Evolutionary conservation across 2,888 invertebrate genomes (phyloP).

Genomic region (Drosophila merina): DNA sequence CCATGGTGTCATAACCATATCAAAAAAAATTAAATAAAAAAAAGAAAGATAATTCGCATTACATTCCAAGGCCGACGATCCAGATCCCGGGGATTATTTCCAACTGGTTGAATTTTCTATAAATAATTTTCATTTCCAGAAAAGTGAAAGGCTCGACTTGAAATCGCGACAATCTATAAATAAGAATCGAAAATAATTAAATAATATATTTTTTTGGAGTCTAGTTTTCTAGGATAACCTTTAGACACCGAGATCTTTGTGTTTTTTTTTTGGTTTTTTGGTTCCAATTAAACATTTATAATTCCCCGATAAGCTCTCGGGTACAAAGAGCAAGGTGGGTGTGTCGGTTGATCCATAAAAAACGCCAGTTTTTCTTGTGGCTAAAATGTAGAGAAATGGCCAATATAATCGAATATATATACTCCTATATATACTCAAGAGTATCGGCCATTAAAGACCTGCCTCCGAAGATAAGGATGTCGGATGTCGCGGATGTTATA

Average conservation of each 20-base stretch:
- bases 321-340: slow-evolving; percentile 68
- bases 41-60: slow-evolving; percentile 2
- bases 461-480: slow-evolving; percentile 23
- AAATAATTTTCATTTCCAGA: background rate
- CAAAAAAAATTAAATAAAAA: background rate
- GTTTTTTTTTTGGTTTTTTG: background rate
- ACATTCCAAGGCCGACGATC: slow-evolving; percentile 18
- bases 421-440: background rate
- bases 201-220: background rate
- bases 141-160: slow-evolving; percentile 26
- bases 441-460: slow-evolving; percentile 11
- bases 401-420: background rate
- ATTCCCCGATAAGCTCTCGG: slow-evolving; percentile 49
- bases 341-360: slow-evolving; percentile 47
- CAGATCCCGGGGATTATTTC: slow-evolving; percentile 29
- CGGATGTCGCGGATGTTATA: slow-evolving; percentile 18
- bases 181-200: slow-evolving; percentile 3
- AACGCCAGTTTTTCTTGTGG: background rate
- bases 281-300: slow-evolving; percentile 44
- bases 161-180: slow-evolving; percentile 9
- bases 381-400: slow-evolving; percentile 13
- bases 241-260: slow-evolving; percentile 17
- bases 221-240: slow-evolving; percentile 13
- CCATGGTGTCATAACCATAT: slow-evolving; percentile 5
- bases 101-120: slow-evolving; percentile 9